These are phyloP conservation scores for Thera britannica DNA, from an alignment of 2,888 invertebrate species.

Conservation along the genomic window DNA sequence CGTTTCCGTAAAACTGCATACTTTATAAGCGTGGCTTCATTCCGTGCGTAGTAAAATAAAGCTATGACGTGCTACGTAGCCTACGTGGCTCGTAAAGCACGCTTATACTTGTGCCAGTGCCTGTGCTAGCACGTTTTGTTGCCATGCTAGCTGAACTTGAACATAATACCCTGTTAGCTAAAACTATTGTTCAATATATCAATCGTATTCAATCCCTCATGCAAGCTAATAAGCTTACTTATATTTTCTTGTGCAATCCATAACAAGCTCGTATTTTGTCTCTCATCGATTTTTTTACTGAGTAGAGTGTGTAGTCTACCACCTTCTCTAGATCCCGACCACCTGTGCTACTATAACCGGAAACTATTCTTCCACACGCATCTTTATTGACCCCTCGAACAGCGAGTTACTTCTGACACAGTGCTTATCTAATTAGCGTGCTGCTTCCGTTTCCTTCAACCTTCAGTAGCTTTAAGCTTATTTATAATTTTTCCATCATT, in stretches of 20 bases:
- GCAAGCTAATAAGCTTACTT: too few relatives aligned
- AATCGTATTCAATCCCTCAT: too few relatives aligned
- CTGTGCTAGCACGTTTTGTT: background rate
- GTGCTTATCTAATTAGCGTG: conserved; percentile 36
- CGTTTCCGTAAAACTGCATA: conserved; percentile 37
- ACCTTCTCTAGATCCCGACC: too few relatives aligned
- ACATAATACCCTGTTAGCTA: background rate
- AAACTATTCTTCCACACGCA: conserved; percentile 3
- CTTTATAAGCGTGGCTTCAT: conserved; percentile 34
- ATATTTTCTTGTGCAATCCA: too few relatives aligned
- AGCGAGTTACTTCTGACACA: conserved; percentile 26
- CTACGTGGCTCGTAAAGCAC: conserved; percentile 1
- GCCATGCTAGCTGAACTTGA: background rate
- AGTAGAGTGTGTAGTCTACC: too few relatives aligned
- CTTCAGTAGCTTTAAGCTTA: conserved; percentile 22
- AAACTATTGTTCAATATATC: too few relatives aligned
- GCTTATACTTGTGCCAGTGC: conserved; percentile 13
- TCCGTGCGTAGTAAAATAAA: conserved; percentile 33
- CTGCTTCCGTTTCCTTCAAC: conserved; percentile 29
- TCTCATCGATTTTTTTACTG: too few relatives aligned
- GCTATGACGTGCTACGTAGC: conserved; percentile 12
- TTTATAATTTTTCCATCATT: conserved; percentile 8
- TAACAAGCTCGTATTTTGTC: too few relatives aligned
- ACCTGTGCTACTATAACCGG: background rate
- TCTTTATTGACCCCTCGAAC: conserved; percentile 16